phyloP scores from a whole-genome alignment of 2,113 vertebrate genomes.

The Aspidoscelis tigris region DNA sequence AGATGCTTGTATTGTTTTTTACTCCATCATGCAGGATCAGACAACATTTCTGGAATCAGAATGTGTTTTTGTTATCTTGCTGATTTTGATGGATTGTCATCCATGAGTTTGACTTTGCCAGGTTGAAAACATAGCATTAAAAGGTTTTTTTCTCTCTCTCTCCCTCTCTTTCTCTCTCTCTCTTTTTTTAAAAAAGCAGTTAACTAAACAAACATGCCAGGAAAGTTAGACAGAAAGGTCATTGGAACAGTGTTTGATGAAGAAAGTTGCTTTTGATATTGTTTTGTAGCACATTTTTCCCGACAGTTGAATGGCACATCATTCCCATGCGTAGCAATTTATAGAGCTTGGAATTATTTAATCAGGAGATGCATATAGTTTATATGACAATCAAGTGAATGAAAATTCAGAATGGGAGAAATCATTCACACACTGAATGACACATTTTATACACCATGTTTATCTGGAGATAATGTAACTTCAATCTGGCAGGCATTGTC shows the following conservation, averaged over 20 bases:
- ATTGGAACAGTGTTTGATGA: slow-evolving; percentile 47
- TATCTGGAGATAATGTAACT: slow-evolving; percentile 45
- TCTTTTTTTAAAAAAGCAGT: slow-evolving; percentile 36
- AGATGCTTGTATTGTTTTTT: slow-evolving; percentile 67
- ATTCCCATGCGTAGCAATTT: slow-evolving; percentile 66
- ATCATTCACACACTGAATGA: slow-evolving; percentile 48
- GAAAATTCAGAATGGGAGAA: slow-evolving; percentile 57
- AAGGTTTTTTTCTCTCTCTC: slow-evolving; percentile 47
- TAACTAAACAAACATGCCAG: slow-evolving; percentile 66
- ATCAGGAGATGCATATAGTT: slow-evolving; percentile 54
- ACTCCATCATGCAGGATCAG: slow-evolving; percentile 64
- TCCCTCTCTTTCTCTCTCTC: slow-evolving; percentile 4
- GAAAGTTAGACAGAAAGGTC: slow-evolving; percentile 68
- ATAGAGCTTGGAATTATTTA: slow-evolving; percentile 67
- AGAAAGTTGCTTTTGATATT: slow-evolving; percentile 55
- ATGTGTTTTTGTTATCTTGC: slow-evolving; percentile 68
- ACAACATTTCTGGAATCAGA: slow-evolving; percentile 64
- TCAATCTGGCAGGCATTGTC: slow-evolving; percentile 35
- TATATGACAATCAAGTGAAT: slow-evolving; percentile 46
- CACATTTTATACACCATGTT: slow-evolving; percentile 9
- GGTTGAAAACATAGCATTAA: slow-evolving; percentile 65
- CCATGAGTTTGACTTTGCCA: slow-evolving; percentile 68
- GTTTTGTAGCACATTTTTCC: slow-evolving; percentile 52
- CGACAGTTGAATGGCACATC: slow-evolving; percentile 60
- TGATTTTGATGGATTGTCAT: slow-evolving; percentile 76